These are phyloP conservation scores for Glomeris maerens DNA, from an alignment of 1,140 invertebrate species.

Conservation along the genomic window DNA sequence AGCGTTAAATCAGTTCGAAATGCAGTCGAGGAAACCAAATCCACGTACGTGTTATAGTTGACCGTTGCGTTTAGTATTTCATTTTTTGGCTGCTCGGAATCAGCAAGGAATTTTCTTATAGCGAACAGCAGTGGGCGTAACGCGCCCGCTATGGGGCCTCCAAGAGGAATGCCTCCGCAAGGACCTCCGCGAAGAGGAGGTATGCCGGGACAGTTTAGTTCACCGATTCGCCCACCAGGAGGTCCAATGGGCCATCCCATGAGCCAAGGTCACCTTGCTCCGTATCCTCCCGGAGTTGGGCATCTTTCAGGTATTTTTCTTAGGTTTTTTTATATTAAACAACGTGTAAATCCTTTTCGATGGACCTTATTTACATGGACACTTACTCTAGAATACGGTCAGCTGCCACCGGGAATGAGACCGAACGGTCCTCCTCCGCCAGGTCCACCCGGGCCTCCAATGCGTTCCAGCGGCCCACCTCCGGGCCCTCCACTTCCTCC, in stretches of 20 bases:
- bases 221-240: not conserved
- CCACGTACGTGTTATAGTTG: conserved; percentile 4
- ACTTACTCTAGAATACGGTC: conserved; percentile 5
- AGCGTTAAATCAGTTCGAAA: conserved; percentile 51
- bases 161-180: not conserved
- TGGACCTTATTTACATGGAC: not conserved
- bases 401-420: conserved; percentile 44
- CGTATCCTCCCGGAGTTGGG: not conserved
- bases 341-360: too few species aligned
- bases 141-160: not conserved
- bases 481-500: conserved; percentile 35
- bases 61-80: not conserved
- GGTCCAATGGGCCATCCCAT: conserved; percentile 10
- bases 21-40: conserved; percentile 29
- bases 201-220: conserved; percentile 3
- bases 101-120: not conserved
- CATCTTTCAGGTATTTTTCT: conserved; percentile 1
- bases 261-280: not conserved
- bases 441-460: conserved; percentile 45
- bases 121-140: not conserved
- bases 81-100: too few species aligned
- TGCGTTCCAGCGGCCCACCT: conserved; percentile 35
- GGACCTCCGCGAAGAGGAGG: conserved; percentile 4
- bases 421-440: conserved; percentile 32
- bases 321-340: conserved; percentile 12